These are phyloP conservation scores for Protophormia terraenovae DNA, from an alignment of 2,888 invertebrate species.

Conservation along the genomic window DNA sequence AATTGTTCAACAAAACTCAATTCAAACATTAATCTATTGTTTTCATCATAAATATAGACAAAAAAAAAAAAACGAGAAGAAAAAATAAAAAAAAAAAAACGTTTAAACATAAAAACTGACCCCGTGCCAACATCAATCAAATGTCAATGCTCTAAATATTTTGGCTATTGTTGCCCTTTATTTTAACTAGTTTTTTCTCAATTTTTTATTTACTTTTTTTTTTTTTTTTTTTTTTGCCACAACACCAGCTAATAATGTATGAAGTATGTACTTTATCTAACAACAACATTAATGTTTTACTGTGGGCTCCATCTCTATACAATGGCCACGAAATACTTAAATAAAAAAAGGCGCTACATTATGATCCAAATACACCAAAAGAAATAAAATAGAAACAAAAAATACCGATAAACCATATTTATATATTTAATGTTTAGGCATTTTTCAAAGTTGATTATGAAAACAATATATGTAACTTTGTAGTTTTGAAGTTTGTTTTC, in stretches of 20 bases:
- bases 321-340: not conserved
- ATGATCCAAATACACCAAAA: not conserved
- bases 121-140: conserved; percentile 70
- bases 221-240: conserved; percentile 1
- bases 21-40: conserved; percentile 48
- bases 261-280: conserved; percentile 21
- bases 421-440: conserved; percentile 27
- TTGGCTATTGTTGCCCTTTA: conserved; percentile 64
- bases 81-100: not conserved
- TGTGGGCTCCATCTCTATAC: not conserved
- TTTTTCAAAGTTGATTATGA: conserved; percentile 32
- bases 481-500: not conserved
- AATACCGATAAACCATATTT: conserved; percentile 5
- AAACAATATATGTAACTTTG: conserved; percentile 24
- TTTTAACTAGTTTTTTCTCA: conserved; percentile 33
- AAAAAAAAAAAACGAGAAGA: conserved; percentile 2
- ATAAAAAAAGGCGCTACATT: conserved; percentile 49
- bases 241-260: conserved; percentile 26
- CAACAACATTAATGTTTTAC: not conserved
- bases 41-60: conserved; percentile 35
- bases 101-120: conserved; percentile 63
- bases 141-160: conserved; percentile 69
- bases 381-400: not conserved
- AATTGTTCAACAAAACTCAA: conserved; percentile 28
- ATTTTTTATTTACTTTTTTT: too few relatives aligned